Base-by-base conservation (phyloP, 2,113 vertebrate genomes). In the Noturus placidus region DNA sequence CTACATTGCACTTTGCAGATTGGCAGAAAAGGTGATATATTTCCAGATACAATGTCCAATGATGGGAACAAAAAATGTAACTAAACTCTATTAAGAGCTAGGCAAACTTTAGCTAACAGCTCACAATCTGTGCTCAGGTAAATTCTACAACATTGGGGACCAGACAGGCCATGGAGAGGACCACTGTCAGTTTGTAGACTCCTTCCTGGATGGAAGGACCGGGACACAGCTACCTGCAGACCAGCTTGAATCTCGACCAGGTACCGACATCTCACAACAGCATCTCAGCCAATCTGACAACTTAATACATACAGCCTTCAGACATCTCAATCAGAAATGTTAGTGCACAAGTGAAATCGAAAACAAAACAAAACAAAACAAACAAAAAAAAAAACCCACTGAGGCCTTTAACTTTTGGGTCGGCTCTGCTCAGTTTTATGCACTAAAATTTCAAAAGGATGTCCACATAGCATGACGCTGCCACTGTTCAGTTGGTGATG, bases 101-200 rank as follows among this genome's bases (percentile, higher is more conserved):
- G 11, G 0, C 56, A 35, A 42, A 63, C 19, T 46, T 70, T 61
- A 42, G 22, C 57, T 70, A 56, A 84, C 38, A 46, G 14, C 25
- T 61, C 33, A 33, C 8, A 4, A 61, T n/a, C 67, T 93, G 88
- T 81, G 4, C 82, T 59, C 80, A 99, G 98, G 98, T 92, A 96
- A 96, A 93, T 99, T 98, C 95, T 96, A 97, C 93, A 97, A 99
- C 93, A 97, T 99, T 88, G 98, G 98, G 10, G 97, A 99, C 92
- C 97, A 98, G 94, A 95, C 97, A 3, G 98, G 98, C 54, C 96
- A 97, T 0, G 97, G 98, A n/a, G 98, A 99, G 92, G 98, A 99
- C 89, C 98, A 99, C 89, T 99, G 98, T 91, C 98, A 99, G 90
- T 99, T 99, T 59, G 98, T 99, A n/a, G 98, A 99, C 81, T 99